Evolutionary conservation across 2,888 invertebrate species (phyloP).

Genomic region (Lasiommata megera): DNA sequence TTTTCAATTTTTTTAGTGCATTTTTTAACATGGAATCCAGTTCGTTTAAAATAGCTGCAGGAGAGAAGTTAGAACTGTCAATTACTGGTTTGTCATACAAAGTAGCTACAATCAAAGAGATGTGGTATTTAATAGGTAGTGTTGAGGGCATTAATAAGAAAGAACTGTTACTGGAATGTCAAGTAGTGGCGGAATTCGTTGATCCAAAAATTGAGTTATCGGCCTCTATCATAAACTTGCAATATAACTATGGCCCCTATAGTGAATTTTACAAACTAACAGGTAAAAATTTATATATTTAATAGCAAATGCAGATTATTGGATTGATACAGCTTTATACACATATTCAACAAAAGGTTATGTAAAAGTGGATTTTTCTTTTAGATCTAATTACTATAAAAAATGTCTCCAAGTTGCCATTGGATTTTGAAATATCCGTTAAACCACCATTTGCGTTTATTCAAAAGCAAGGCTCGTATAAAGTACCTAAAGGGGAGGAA

Average conservation of each 20-base stretch:
- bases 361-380: slow-evolving; percentile 39
- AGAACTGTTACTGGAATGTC: slow-evolving; percentile 72
- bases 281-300: slow-evolving; percentile 45
- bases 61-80: slow-evolving; percentile 63
- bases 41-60: slow-evolving; percentile 65
- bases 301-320: too few relatives aligned
- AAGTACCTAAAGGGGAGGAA: slow-evolving; percentile 55
- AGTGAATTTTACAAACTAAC: slow-evolving; percentile 68
- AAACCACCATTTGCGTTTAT: slow-evolving; percentile 76
- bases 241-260: slow-evolving; percentile 70
- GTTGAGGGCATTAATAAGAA: slow-evolving; percentile 78
- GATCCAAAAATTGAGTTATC: slow-evolving; percentile 80
- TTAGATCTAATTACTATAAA: slow-evolving; percentile 78
- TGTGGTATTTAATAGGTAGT: slow-evolving; percentile 81
- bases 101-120: slow-evolving; percentile 70
- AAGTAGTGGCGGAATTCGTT: slow-evolving; percentile 78
- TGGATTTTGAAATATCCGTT: slow-evolving; percentile 69
- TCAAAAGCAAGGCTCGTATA: slow-evolving; percentile 60
- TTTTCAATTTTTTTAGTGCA: slow-evolving; percentile 45
- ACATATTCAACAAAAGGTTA: too few relatives aligned
- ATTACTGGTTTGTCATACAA: slow-evolving; percentile 62
- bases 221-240: slow-evolving; percentile 70
- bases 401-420: slow-evolving; percentile 76
- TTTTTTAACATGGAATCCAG: slow-evolving; percentile 73
- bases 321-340: too few relatives aligned